Base-by-base conservation (phyloP, 23 tunicate species). In the Trididemnum miniatum region DNA sequence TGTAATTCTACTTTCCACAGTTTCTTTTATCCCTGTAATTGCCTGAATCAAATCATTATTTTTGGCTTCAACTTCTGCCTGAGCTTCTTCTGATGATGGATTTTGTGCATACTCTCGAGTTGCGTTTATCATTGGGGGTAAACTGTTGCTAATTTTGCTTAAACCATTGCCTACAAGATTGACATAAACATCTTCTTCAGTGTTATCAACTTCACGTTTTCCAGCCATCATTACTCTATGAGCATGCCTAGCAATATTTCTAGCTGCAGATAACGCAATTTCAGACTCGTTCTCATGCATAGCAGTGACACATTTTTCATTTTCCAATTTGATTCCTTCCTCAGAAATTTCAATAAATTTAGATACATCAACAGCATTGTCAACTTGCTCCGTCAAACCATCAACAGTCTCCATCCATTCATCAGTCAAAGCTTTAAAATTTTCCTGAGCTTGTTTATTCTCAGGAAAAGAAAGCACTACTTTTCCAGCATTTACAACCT, bases 171-270 rank as follows among this genome's bases (percentile, higher is more conserved):
- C 77, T 1, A 91, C 77, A 71, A 88, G 63, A 57, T 60, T 67
- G 34, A 84, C 93, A 84, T 93, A 88, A 23, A 35, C 50, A 12
- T 71, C 54, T 88, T 94, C 97, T 35, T 96, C 99, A 52, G 91
- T 79, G 62, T 96, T 96, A 51, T 96, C 95, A 44, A 89, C 87
- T 71, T 96, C 99, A 15, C 88, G 89, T 59, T 91, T 96, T 32
- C 97, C 99, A 15, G 92, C 90, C 90, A 87, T 87, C 63, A 96
- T 31, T 0, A 96, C 72, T 39, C 99, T 59, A 39, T 91, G 89
- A 0, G 99, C 99, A 59, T 94, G 60, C 2, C 95, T 64, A 24
- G 97, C 97, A 51, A 96, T 92, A 40, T 96, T 96, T 63, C 96
- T 89, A 27, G 98, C 89, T 0, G 88, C 80, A 2, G 84, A 82